Evolutionary conservation across 2,113 vertebrate genomes (phyloP).

Genomic region (Mobula hypostoma): DNA sequence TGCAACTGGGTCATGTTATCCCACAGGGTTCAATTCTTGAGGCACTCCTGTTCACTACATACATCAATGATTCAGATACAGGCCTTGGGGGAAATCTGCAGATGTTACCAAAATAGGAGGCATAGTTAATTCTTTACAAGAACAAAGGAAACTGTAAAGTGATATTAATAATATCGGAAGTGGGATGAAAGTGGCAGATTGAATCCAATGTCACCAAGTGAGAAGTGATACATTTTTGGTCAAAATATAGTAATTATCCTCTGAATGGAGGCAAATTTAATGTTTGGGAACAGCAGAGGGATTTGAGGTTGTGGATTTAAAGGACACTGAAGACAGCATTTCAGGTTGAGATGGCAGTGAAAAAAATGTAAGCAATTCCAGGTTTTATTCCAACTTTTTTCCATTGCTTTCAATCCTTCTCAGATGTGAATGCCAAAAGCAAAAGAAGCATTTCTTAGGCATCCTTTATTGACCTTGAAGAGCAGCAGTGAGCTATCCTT

Average conservation of each 20-base stretch:
- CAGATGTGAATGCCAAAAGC: not conserved
- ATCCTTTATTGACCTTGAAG: not conserved
- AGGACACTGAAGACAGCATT: not conserved
- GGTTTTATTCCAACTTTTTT: not conserved
- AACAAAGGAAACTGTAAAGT: not conserved
- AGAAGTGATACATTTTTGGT: not conserved
- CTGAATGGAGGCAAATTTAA: not conserved
- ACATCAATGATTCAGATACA: constrained; percentile 20
- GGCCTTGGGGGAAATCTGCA: not conserved
- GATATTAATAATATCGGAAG: not conserved
- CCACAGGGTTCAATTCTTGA: constrained; percentile 32
- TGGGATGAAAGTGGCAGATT: not conserved
- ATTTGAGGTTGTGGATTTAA: not conserved
- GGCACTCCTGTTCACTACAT: constrained; percentile 26
- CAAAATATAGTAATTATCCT: not conserved
- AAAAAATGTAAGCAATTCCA: not conserved
- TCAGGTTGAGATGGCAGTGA: not conserved
- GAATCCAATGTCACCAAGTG: not conserved
- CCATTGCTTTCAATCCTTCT: not conserved
- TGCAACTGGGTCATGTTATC: constrained; percentile 23
- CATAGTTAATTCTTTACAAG: constrained; percentile 22
- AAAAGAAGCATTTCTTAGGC: not conserved
- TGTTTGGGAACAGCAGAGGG: not conserved
- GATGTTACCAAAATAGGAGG: constrained; percentile 18
- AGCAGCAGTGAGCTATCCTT: not conserved